Percentiles rank a stretch among this genome's conserved stretches.
phyloP scores from a whole-genome alignment of 2,797 vertebrate genomes.

The Poeciliopsis infans region DNA sequence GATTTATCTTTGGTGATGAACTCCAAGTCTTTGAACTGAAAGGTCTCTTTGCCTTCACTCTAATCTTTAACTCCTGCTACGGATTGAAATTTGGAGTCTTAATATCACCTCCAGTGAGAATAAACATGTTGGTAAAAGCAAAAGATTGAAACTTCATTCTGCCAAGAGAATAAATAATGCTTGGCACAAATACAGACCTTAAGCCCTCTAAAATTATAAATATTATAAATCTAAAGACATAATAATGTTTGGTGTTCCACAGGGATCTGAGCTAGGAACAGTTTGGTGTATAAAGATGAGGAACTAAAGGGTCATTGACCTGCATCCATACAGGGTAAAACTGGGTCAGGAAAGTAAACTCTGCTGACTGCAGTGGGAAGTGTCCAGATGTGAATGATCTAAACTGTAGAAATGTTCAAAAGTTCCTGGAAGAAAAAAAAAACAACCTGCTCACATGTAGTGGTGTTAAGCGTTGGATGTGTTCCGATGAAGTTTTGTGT shows the following conservation, averaged over 20 bases:
- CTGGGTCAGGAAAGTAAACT: constrained; percentile 22
- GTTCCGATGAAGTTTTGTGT: background rate
- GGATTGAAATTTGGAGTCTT: background rate
- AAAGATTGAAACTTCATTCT: background rate
- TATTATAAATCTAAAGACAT: background rate
- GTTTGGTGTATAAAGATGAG: background rate
- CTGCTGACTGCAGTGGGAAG: constrained; percentile 17
- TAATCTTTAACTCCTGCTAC: background rate
- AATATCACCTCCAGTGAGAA: background rate
- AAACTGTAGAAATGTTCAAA: background rate
- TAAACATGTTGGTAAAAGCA: background rate
- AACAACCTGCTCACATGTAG: background rate
- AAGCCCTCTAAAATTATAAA: background rate
- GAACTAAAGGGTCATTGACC: constrained; percentile 1
- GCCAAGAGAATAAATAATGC: background rate
- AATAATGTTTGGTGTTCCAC: background rate
- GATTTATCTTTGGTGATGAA: background rate
- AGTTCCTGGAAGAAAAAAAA: background rate
- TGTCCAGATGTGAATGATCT: constrained; percentile 12
- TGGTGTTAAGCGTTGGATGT: background rate
- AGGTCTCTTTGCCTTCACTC: background rate
- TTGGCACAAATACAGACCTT: background rate
- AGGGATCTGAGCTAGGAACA: background rate
- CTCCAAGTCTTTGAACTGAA: background rate
- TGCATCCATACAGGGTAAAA: constrained; percentile 6